Evolutionary conservation across 2,797 vertebrate genomes (phyloP).

Genomic region (Pseudochirops cupreus): DNA sequence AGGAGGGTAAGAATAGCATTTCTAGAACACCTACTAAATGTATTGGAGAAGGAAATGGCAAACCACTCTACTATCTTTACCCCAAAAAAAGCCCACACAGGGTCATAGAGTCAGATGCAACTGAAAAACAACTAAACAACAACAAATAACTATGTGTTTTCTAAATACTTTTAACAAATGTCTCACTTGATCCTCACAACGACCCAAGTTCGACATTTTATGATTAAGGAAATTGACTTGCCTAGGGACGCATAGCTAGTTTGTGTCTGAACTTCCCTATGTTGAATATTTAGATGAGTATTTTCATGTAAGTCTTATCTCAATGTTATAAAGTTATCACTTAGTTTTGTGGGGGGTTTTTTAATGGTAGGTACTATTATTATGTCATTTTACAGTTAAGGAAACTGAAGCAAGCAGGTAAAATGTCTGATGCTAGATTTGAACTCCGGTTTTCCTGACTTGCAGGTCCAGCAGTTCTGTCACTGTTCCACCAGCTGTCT

Average conservation of each 20-base stretch:
- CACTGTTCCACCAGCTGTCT: neutral
- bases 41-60: neutral
- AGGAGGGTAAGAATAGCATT: neutral
- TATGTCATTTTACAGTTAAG: neutral
- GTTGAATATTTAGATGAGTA: neutral
- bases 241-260: neutral
- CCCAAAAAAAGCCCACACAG: neutral
- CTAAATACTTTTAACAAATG: neutral
- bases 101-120: neutral
- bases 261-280: neutral
- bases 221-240: neutral
- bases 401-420: neutral
- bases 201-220: neutral
- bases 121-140: neutral
- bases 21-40: neutral
- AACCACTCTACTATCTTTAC: neutral
- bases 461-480: neutral
- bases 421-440: neutral
- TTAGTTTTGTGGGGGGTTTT: neutral
- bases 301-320: neutral
- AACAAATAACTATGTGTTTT: neutral
- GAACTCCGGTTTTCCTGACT: neutral
- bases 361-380: neutral
- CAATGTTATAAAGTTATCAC: neutral
- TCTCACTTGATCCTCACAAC: neutral